Evolutionary conservation across 2,888 invertebrate genomes (phyloP), one percentile per base, ranked within the genome.

Genomic region (Hirudinaria manillensis): DNA sequence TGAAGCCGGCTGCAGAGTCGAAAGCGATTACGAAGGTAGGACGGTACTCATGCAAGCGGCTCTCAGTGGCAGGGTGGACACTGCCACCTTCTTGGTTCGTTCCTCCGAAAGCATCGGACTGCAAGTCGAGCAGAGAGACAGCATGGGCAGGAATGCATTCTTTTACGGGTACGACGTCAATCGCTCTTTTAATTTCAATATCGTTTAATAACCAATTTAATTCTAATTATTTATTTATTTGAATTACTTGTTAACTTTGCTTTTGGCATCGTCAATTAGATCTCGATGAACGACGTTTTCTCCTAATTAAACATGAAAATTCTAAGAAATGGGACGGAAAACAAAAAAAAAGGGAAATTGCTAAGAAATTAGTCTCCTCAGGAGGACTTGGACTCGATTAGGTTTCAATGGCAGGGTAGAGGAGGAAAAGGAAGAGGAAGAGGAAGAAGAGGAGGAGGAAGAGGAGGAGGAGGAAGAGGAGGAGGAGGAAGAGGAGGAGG

Each of bases 1-100:
- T 10, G 75, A 77, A n/a, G 79, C 79, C 19, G 79, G 79, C 7
- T 79, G 79, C 68, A 45, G 32, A 19, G 77, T 77, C 36, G 76
- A 75, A 51, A 72, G 70, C 45, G 77, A 80, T 66, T 53, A 70
- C 68, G 65, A 66, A 38, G 36, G 56, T 34, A 34, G 77, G 24
- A 80, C 77, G 13, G 65, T 79, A 4, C 77, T 80, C 51, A 80
- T 80, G 79, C 77, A 79, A 71, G 80, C 79, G 2, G 78, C 76
- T 6, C 76, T 76, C 61, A 75, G 76, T 34, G 78, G 78, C 3
- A 76, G 79, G 36, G 56, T 76, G 32, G 76, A 77, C 21, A 74
- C 77, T 45, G 77, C 78, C 24, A 75, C 74, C 74, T 79, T 76
- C 74, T 72, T 80, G 21, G 73, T 78, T 29, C 56, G 70, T 21